Evolutionary conservation across 1,140 invertebrate genomes (phyloP).

Genomic region (Pseudomyrmex pallidus): DNA sequence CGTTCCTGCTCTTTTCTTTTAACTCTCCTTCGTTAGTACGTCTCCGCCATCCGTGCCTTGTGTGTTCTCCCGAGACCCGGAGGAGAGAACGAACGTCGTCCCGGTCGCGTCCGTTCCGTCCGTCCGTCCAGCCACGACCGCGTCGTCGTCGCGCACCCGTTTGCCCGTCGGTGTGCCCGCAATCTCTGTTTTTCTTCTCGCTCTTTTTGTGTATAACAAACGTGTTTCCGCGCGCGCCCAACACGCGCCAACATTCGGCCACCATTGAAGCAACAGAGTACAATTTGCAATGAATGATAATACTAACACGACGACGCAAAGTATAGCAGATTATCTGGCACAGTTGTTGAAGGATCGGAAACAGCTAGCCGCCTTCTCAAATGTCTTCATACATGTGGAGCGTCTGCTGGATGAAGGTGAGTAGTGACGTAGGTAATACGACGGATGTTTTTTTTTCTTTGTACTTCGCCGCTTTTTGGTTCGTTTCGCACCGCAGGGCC

Average conservation of each 20-base stretch:
- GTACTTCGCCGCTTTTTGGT: neutral
- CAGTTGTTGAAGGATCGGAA: constrained; percentile 99
- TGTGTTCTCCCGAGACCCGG: constrained; percentile 7
- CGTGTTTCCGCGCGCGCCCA: constrained; percentile 68
- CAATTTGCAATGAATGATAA: constrained; percentile 89
- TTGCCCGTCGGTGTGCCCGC: constrained; percentile 78
- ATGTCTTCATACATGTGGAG: constrained; percentile 99
- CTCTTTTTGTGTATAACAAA: constrained; percentile 55
- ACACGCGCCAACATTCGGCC: constrained; percentile 59
- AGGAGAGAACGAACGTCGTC: constrained; percentile 33
- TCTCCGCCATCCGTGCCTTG: constrained; percentile 36
- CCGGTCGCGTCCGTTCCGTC: constrained; percentile 44
- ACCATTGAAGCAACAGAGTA: constrained; percentile 81
- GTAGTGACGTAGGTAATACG: constrained; percentile 84
- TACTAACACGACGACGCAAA: constrained; percentile 93
- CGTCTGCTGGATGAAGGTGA: constrained; percentile 99
- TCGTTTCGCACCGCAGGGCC: neutral
- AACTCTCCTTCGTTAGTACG: constrained; percentile 50
- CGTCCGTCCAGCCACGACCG: constrained; percentile 1
- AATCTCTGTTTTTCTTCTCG: neutral
- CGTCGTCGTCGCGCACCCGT: constrained; percentile 26
- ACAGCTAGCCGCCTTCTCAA: constrained; percentile 99
- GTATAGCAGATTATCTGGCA: constrained; percentile 99
- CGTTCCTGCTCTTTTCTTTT: constrained; percentile 39
- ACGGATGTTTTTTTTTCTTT: neutral